Conservation (phyloP, 2,113 vertebrate genomes). For the Podilymbus podiceps region DNA sequence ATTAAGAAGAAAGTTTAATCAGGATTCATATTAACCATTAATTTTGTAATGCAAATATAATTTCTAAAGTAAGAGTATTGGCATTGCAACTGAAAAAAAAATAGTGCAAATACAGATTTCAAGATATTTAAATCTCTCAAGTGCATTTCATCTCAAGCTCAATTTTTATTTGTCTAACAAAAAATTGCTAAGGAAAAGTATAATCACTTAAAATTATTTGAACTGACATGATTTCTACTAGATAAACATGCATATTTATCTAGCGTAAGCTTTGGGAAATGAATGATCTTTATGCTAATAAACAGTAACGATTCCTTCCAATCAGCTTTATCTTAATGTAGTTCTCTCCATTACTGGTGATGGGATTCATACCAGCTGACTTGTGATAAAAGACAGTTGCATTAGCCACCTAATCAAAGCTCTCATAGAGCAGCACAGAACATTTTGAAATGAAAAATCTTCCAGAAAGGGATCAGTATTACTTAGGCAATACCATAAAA, state of each 20-base stretch:
- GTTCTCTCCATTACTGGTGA: conserved; percentile 8
- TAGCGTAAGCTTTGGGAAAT: background rate
- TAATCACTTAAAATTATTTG: background rate
- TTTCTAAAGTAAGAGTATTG: background rate
- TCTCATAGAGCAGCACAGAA: background rate
- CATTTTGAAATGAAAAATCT: conserved; percentile 36
- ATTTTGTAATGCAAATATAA: background rate
- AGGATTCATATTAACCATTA: background rate
- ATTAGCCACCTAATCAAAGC: conserved; percentile 4
- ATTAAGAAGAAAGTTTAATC: background rate
- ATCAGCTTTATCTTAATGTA: conserved; percentile 35
- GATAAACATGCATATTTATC: background rate
- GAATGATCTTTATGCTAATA: conserved; percentile 51
- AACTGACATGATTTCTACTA: background rate
- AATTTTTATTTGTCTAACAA: background rate
- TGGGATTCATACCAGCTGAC: conserved; percentile 43
- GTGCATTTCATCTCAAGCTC: background rate
- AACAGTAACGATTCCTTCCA: conserved; percentile 23
- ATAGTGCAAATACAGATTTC: background rate
- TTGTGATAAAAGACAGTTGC: conserved; percentile 46
- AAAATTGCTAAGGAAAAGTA: background rate
- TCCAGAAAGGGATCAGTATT: background rate
- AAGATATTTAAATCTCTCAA: background rate
- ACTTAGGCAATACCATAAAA: conserved; percentile 14
- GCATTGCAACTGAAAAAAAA: background rate